phyloP scores from a whole-genome alignment of 2,797 vertebrate genomes.

The Meda fulgida region DNA sequence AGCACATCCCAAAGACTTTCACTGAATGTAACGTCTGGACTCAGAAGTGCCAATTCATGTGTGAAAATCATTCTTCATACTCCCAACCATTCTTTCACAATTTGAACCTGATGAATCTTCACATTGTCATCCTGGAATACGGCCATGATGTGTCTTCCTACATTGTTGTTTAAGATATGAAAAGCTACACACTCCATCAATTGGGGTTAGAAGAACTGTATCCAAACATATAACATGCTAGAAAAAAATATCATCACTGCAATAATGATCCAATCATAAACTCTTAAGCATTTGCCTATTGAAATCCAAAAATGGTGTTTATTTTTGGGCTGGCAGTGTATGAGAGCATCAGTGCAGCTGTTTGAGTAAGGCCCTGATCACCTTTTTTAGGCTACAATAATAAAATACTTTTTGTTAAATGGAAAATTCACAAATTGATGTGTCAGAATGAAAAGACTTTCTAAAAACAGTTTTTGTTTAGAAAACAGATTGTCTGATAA shows the following conservation, averaged over 20 bases:
- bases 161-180: no score
- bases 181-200: neutral
- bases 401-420: neutral
- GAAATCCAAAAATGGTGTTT: neutral
- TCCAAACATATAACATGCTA: neutral
- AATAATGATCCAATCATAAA: neutral
- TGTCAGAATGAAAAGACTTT: conserved; percentile 1
- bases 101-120: no score
- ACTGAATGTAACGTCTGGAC: no score
- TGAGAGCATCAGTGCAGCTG: neutral
- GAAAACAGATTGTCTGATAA: conserved; percentile 8
- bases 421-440: neutral
- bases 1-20: no score
- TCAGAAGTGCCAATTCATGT: no score
- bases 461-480: neutral
- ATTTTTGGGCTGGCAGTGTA: neutral
- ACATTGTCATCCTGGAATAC: no score
- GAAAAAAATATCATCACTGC: neutral
- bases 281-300: no score
- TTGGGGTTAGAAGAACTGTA: neutral
- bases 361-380: conserved; percentile 1
- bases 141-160: no score
- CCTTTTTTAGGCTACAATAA: neutral
- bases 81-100: no score
- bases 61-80: no score